A percentile compares a stretch with the other conserved stretches of the same genome.
Conservation (phyloP, 2,113 vertebrate species). For the Cyprinodon brontotheroides region DNA sequence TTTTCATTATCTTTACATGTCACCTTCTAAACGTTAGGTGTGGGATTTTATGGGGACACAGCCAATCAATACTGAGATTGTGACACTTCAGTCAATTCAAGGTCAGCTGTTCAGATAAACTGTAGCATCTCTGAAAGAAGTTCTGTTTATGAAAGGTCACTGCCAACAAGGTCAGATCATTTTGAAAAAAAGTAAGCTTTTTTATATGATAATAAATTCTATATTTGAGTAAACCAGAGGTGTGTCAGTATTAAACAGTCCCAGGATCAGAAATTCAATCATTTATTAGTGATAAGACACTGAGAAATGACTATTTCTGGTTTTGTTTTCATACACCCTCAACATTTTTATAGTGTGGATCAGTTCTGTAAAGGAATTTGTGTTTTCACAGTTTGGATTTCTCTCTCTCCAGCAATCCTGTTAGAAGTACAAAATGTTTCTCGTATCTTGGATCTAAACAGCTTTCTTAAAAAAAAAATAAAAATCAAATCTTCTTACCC, state of each 20-base stretch:
- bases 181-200: background rate
- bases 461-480: background rate
- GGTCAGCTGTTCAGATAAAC: background rate
- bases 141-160: background rate
- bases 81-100: background rate
- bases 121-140: background rate
- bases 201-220: too few relatives aligned
- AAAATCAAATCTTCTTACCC: slow-evolving; percentile 1
- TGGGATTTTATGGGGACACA: background rate
- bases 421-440: background rate
- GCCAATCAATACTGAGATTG: background rate
- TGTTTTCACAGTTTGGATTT: background rate
- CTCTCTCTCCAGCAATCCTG: background rate
- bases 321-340: background rate
- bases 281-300: background rate
- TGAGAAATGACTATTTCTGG: background rate
- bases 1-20: background rate
- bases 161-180: background rate
- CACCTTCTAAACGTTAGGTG: background rate
- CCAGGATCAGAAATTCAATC: background rate
- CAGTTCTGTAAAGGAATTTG: background rate
- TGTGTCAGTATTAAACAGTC: background rate
- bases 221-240: background rate
- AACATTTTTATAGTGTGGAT: background rate
- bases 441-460: background rate